Evolutionary conservation across 2,113 vertebrate species (phyloP), one percentile per base, ranked within the genome.

Genomic region (Psittacus erithacus): DNA sequence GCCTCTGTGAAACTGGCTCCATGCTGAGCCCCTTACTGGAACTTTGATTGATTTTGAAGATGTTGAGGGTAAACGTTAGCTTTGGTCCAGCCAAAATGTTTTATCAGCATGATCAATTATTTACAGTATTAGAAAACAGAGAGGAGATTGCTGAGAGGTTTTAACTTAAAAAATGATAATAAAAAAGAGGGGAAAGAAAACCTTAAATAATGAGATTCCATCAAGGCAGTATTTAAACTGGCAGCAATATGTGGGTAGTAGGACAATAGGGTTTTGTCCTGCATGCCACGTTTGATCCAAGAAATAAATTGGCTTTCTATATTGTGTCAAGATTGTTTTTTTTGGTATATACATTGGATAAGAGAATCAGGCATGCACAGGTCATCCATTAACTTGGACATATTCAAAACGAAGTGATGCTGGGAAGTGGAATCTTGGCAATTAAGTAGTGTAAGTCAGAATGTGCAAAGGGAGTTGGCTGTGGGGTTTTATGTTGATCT

Each of bases 51-150:
- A 97, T 98, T 98, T 95, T 92, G 92, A 78, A 43, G 85, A 87
- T 97, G 97, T 93, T 70, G 95, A 97, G 90, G 93, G 94, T 90
- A 96, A 97, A 95, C 87, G 85, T 96, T 92, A 96, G 96, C 95
- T 94, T 95, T 95, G 10, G 55, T 97, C 97, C 97, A 97, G 96
- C 88, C 46, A 88, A 95, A 65, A 84, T 31, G 86, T 97, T 97
- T 97, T 97, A 97, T 98, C 97, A 97, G 95, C 92, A 86, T 96
- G 97, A 98, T 98, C 97, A 98, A 98, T 98, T 98, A 98, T 98
- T 98, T 97, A 97, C 91, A 95, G 93, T 97, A 94, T 96, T 96
- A 95, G 95, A 97, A 96, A 90, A 97, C 59, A 44, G 88, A 95
- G 49, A 92, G 35, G 63, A 96, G 91, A 92, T 88, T 90, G 89